Evolutionary conservation across 1,140 invertebrate species (phyloP).

Genomic region (Polyergus mexicanus): DNA sequence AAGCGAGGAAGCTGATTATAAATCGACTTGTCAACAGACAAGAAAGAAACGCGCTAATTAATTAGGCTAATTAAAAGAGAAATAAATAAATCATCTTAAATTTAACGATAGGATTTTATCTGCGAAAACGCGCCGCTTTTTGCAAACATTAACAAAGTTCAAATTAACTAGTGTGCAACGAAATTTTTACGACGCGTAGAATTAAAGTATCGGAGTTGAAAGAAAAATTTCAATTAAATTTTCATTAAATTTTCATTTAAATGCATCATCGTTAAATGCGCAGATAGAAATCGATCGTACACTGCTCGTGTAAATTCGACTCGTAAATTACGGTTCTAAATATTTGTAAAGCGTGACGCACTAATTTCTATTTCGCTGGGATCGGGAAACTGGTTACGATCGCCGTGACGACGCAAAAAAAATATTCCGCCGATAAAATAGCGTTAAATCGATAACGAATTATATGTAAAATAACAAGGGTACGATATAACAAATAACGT

Average conservation of each 20-base stretch:
- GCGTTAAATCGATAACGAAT: not conserved
- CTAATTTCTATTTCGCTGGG: slow-evolving; percentile 29
- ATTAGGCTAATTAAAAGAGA: too few relatives aligned
- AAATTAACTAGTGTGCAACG: not conserved
- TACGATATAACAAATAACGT: slow-evolving; percentile 6
- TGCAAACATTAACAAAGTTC: not conserved
- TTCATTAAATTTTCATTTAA: too few relatives aligned
- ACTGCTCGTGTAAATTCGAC: slow-evolving; percentile 63
- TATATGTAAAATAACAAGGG: slow-evolving; percentile 27
- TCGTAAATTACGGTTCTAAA: slow-evolving; percentile 40
- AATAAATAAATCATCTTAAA: not conserved
- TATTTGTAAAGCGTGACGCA: slow-evolving; percentile 21
- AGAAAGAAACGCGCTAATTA: not conserved
- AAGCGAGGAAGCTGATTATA: not conserved
- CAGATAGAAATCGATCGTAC: slow-evolving; percentile 18
- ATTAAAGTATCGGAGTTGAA: not conserved
- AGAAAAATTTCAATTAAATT: too few relatives aligned
- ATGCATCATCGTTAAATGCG: slow-evolving; percentile 33
- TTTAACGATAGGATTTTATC: slow-evolving; percentile 3
- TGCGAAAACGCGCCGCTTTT: not conserved
- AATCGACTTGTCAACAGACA: not conserved
- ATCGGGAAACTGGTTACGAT: slow-evolving; percentile 39
- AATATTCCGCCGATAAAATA: slow-evolving; percentile 40
- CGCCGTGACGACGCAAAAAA: slow-evolving; percentile 60
- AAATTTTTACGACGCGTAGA: not conserved